Conservation (phyloP, 2,113 vertebrate genomes). For the Gambusia holbrooki region DNA sequence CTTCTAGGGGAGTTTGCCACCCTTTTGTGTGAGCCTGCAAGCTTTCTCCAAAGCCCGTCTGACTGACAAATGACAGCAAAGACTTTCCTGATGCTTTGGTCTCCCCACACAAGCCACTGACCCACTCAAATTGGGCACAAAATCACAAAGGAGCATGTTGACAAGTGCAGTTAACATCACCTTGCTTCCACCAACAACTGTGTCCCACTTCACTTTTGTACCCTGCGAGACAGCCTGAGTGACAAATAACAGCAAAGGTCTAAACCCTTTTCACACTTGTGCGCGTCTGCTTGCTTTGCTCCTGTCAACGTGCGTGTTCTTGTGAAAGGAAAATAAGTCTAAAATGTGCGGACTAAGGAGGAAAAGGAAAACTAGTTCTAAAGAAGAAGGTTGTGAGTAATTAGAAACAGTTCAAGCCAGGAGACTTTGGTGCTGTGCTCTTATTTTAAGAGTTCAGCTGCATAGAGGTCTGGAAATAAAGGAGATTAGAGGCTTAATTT, state of each 20-base stretch:
- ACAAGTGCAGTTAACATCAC: conserved; percentile 65
- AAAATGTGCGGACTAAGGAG: conserved; percentile 1
- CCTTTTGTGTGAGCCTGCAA: conserved; percentile 4
- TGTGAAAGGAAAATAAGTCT: background rate
- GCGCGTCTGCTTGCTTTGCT: conserved; percentile 26
- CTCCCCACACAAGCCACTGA: conserved; percentile 20
- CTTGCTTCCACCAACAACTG: conserved; percentile 58
- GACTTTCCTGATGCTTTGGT: conserved; percentile 32
- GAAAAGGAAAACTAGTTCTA: conserved; percentile 11
- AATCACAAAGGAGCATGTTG: conserved; percentile 44
- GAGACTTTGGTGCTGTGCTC: background rate
- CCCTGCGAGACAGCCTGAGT: conserved; percentile 45
- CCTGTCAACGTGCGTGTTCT: conserved; percentile 8
- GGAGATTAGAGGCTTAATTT: no score
- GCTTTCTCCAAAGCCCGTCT: conserved; percentile 38
- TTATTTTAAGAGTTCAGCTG: no score
- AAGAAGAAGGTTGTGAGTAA: background rate
- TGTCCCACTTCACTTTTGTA: conserved; percentile 54
- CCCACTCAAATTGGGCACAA: conserved; percentile 32
- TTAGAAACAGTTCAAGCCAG: background rate
- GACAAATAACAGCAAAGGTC: conserved; percentile 63
- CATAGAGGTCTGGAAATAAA: no score
- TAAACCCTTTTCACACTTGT: conserved; percentile 30
- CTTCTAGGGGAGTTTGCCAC: conserved; percentile 7
- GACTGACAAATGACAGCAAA: conserved; percentile 61